Evolutionary conservation across 1,140 invertebrate genomes (phyloP), one percentile per base, ranked within the genome.

Genomic region (Diorhabda carinulata): DNA sequence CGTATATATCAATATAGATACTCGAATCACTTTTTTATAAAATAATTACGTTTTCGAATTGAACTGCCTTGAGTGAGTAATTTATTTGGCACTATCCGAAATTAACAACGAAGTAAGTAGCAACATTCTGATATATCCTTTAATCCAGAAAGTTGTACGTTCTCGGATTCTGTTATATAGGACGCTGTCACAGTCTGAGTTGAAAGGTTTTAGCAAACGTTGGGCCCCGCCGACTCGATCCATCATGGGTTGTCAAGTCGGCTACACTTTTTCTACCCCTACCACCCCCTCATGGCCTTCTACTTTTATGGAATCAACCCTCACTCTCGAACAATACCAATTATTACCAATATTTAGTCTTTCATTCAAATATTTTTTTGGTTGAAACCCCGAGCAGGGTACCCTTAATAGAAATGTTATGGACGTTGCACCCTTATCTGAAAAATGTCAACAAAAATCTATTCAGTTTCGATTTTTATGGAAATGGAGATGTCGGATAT

Each of bases 241-340:
- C 78, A 79, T 79, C 78, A 79, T 77, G 73, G 72, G 75, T 76
- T 79, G 78, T 79, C 78, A 78, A 71, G 71, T 76, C 77, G 78
- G 77, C 78, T 79, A 79, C 77, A 77, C 70, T 73, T 70, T 69
- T 71, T 72, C 70, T 69, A 70, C 70, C 71, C 71, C 62, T 68
- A 63, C 66, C 70, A 69, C 72, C 70, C 66, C 69, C 43, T 61
- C 66, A 61, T 67, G 60, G 45, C 61, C 59, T 66, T 45, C 65
- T 62, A 40, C 59, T 61, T 60, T 61, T 61, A 61, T 43, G 25
- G 59, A 43, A 61, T 63, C 61, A 63, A 63, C 61, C 61, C 61
- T 60, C 58, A 60, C 43, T 43, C 9, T 65, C 64, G 52, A 47
- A 67, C 65, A 67, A 67, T 67, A 45, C 57, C 65, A 67, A 67